A percentile compares a stretch with the other conserved stretches of the same genome.
phyloP scores from a whole-genome alignment of 2,888 invertebrate species.

The Melinopterus prodromus region DNA sequence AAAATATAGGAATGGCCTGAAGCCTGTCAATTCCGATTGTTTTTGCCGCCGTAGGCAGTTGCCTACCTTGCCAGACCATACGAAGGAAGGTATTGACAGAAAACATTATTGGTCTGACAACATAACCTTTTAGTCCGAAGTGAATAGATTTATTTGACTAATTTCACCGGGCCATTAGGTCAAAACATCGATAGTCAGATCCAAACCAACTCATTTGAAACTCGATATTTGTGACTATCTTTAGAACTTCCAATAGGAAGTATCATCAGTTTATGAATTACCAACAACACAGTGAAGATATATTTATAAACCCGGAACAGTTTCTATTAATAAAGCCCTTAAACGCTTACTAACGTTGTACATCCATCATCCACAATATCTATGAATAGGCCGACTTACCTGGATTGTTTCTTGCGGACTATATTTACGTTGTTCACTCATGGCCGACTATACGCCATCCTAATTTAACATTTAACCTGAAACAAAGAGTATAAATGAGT shows the following conservation, averaged over 20 bases:
- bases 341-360: conserved; percentile 12
- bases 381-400: conserved; percentile 45
- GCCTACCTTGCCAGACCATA: no score
- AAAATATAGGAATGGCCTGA: no score
- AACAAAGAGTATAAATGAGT: conserved; percentile 27
- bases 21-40: no score
- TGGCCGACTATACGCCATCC: conserved; percentile 42
- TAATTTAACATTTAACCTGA: conserved; percentile 33
- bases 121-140: no score
- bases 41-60: no score
- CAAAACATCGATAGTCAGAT: no score
- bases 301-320: not conserved
- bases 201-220: no score
- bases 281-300: no score
- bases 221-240: conserved; percentile 8
- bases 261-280: not conserved
- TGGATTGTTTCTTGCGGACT: conserved; percentile 54
- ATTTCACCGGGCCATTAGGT: no score
- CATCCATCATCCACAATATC: conserved; percentile 34
- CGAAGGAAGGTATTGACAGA: no score
- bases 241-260: conserved; percentile 20
- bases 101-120: no score
- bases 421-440: conserved; percentile 50
- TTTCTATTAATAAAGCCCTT: conserved; percentile 6
- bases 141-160: no score